These are phyloP conservation scores for Galerucella nymphaeae DNA, from an alignment of 2,888 invertebrate genomes.

Conservation along the genomic window DNA sequence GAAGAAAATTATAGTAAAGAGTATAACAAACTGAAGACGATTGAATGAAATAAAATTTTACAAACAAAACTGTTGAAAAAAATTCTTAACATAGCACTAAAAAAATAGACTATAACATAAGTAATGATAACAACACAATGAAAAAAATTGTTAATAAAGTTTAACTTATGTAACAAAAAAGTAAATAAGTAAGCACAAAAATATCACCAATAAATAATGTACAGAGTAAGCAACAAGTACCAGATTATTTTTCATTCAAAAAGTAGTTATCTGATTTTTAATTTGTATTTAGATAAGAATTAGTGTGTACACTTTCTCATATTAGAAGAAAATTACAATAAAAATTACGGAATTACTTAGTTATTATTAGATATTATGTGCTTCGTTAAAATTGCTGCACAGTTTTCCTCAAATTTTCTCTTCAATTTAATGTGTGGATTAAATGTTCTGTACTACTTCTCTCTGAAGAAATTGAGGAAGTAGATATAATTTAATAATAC, in stretches of 20 bases:
- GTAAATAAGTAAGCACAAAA: slow-evolving; percentile 48
- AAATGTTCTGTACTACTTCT: too few species aligned
- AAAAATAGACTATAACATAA: slow-evolving; percentile 58
- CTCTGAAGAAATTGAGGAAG: too few species aligned
- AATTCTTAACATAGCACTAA: slow-evolving; percentile 54
- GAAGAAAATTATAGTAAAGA: slow-evolving; percentile 29
- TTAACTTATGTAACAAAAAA: slow-evolving; percentile 50
- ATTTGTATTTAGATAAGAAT: too few species aligned
- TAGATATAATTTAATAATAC: too few species aligned
- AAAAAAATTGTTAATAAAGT: slow-evolving; percentile 47
- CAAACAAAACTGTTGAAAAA: slow-evolving; percentile 56
- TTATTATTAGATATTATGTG: too few species aligned
- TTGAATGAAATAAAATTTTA: slow-evolving; percentile 53
- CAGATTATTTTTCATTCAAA: background rate
- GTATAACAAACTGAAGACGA: slow-evolving; percentile 45
- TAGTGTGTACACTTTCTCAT: too few species aligned
- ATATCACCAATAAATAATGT: slow-evolving; percentile 48
- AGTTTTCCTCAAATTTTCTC: too few species aligned
- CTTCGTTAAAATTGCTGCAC: too few species aligned
- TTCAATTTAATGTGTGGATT: too few species aligned
- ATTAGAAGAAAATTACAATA: too few species aligned
- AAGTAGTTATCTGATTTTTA: background rate
- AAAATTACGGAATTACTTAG: too few species aligned
- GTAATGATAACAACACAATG: slow-evolving; percentile 52
- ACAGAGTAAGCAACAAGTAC: slow-evolving; percentile 37